phyloP scores from a whole-genome alignment of 2,797 vertebrate species.

The Etheostoma nigrum region DNA sequence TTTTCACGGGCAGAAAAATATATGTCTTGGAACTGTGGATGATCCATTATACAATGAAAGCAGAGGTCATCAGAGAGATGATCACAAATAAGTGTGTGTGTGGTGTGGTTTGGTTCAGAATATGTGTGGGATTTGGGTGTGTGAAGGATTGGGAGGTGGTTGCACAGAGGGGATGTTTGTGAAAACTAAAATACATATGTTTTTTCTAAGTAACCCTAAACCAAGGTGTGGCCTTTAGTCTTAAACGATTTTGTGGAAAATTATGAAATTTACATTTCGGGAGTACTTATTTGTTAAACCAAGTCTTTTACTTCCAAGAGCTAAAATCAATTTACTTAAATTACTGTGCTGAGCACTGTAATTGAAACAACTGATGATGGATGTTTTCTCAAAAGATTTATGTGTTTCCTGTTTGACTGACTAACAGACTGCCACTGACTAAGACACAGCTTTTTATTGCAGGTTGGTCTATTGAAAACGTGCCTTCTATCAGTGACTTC shows the following conservation, averaged over 20 bases:
- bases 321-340: slow-evolving; percentile 47
- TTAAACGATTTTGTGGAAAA: slow-evolving; percentile 34
- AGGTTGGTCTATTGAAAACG: neutral
- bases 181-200: slow-evolving; percentile 23
- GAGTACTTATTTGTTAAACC: slow-evolving; percentile 32
- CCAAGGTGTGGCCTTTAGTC: slow-evolving; percentile 15
- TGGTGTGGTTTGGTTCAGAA: slow-evolving; percentile 21
- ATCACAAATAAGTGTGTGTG: slow-evolving; percentile 65
- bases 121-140: slow-evolving; percentile 33
- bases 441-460: slow-evolving; percentile 15
- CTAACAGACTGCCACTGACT: slow-evolving; percentile 19
- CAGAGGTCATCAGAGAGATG: slow-evolving; percentile 81
- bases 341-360: slow-evolving; percentile 37
- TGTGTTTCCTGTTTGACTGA: slow-evolving; percentile 51
- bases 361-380: slow-evolving; percentile 52
- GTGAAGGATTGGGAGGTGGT: neutral
- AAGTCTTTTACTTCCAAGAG: slow-evolving; percentile 22
- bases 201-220: slow-evolving; percentile 37
- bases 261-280: slow-evolving; percentile 41
- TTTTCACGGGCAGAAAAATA: slow-evolving; percentile 80
- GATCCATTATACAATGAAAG: slow-evolving; percentile 85
- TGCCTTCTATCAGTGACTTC: neutral
- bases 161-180: slow-evolving; percentile 25
- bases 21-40: slow-evolving; percentile 78
- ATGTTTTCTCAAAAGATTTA: slow-evolving; percentile 48